Base-by-base conservation (phyloP, 2,888 invertebrate genomes). In the Lasioglossum zephyrum region DNA sequence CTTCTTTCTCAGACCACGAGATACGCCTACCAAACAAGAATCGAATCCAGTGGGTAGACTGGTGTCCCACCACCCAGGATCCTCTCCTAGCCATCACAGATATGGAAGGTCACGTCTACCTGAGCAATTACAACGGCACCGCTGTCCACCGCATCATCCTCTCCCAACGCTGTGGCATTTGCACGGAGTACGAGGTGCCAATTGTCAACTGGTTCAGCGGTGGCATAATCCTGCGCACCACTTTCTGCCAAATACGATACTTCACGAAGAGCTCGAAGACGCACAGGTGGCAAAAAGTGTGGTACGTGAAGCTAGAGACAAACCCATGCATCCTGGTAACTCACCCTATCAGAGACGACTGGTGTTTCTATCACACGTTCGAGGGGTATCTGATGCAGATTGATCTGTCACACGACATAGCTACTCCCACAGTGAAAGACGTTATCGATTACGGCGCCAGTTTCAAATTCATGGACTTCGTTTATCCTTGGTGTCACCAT, bases 401-500 rank as follows among this genome's bases (percentile, higher is more conserved):
- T 2, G 77, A 87, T 4, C 87, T 92, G 16, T 3, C 78, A 0
- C 90, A 88, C 0, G 87, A 85, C 0, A 44, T 81, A 18, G 57
- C 18, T 0, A 26, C 4, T 6, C 90, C 93, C 0, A 44, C 2
- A 2, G 70, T 88, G 0, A 79, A 88, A 0, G 75, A 77, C 1
- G 87, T 81, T 9, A 49, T 93, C 13, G 72, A 90, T 8, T 87
- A 88, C 31, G 94, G 94, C 2, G 85, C 88, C 1, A 79, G 76
- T 31, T 93, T 92, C 49, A 81, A 79, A 4, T 93, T 90, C n/a
- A 74, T 92, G 8, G 93, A 94, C 31, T 91, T 94, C 36, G 77
- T 95, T 0, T 90, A 93, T 81, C 95, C 95, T 0, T 93, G 93
- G 93, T 93, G 93, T 6, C 92, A 94, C 79, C 92, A 94, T 74